Conservation (phyloP, 2,797 vertebrate genomes). For the Melanotaenia nigrans region DNA sequence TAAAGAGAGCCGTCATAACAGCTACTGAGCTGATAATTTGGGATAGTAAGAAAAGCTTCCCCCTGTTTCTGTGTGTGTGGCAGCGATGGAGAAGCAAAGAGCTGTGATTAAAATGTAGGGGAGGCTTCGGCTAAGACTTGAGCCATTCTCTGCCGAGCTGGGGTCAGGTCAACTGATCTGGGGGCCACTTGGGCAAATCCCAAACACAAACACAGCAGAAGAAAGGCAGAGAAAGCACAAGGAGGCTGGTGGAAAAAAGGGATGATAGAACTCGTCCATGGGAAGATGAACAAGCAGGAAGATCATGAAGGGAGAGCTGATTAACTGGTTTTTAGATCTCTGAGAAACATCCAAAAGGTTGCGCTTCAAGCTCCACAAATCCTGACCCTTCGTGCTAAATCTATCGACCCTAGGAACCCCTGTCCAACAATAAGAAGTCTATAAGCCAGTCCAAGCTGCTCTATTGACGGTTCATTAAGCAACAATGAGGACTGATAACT, state of each 20-base stretch:
- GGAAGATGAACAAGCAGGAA: conserved; percentile 81
- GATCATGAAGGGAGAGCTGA: conserved; percentile 85
- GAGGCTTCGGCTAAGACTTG: conserved; percentile 61
- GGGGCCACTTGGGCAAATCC: conserved; percentile 82
- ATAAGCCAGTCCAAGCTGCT: conserved; percentile 74
- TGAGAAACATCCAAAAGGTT: conserved; percentile 79
- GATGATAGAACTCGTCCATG: conserved; percentile 70
- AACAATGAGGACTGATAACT: conserved; percentile 80
- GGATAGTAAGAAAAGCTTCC: not conserved
- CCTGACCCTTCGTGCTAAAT: conserved; percentile 73
- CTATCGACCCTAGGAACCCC: conserved; percentile 70
- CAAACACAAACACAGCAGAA: conserved; percentile 80
- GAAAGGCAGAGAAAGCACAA: conserved; percentile 67
- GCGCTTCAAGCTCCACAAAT: conserved; percentile 66
- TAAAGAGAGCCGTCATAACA: conserved; percentile 47
- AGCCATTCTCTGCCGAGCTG: conserved; percentile 67
- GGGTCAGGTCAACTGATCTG: conserved; percentile 86
- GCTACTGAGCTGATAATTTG: conserved; percentile 28
- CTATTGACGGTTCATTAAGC: conserved; percentile 84
- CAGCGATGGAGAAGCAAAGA: conserved; percentile 21
- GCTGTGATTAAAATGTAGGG: conserved; percentile 78
- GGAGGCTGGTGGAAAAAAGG: conserved; percentile 58
- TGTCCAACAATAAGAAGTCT: conserved; percentile 67
- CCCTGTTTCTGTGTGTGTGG: conserved; percentile 63
- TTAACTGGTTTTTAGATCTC: conserved; percentile 79